Base-by-base conservation (phyloP, 2,113 vertebrate species). In the Dipodomys ordii region DNA sequence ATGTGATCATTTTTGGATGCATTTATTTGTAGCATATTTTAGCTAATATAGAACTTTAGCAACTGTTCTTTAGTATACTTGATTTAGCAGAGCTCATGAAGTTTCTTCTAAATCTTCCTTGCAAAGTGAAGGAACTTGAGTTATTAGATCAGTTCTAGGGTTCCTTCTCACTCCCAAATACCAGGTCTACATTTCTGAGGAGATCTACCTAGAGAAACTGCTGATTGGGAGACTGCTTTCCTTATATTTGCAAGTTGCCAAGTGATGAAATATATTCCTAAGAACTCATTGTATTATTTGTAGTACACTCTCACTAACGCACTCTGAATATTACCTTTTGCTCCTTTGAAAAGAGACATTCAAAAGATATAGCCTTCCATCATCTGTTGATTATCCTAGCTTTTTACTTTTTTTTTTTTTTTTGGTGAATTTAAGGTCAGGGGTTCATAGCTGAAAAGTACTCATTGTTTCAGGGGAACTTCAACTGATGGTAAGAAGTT, bases 11-110 rank as follows among this genome's bases (percentile, higher is more conserved):
- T 86, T 87, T 77, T 57, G 77, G 71, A 60, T 67, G 35, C 74
- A 32, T 76, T 15, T 79, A 72, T 92, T 87, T 67, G 46, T 91
- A 84, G 67, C 86, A 64, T 28, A 68, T 46, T 89, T 88, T 20
- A 53, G 27, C 32, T 39, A 16, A 81, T 18, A 15, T 10, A n/a
- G 27, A 53, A 53, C 57, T 92, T 96, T 88, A 25, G 74, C 13
- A 77, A 39, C 12, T 44, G n/a, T 78, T 76, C 44, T 90, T 32
- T 57, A 30, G 9, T 68, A 23, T 5, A 57, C 32, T 39, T 78
- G 46, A 35, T 49, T 88, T 65, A 62, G 68, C 23, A 74, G 80
- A 92, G 32, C 39, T 87, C 35, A n/a, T 82, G 79, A 64, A 2
- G 39, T 86, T 87, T 76, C 77, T 73, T 83, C 19, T 32, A 49